phyloP scores from a whole-genome alignment of 2,888 invertebrate species.

The Muscina levida region DNA sequence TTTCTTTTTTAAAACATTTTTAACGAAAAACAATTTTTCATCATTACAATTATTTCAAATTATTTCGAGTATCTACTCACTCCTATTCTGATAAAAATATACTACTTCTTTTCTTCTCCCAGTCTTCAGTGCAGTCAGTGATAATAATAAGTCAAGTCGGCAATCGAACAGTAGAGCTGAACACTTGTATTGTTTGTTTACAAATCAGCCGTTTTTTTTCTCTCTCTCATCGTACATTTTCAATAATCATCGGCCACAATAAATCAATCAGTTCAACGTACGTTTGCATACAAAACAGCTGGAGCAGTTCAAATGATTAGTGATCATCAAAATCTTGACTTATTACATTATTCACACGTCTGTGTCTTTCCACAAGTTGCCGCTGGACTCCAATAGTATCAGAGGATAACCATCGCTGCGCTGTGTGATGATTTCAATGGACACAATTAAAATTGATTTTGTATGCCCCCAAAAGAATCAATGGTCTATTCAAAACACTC shows the following conservation, averaged over 20 bases:
- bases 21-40: slow-evolving; percentile 65
- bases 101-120: not conserved
- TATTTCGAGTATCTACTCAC: slow-evolving; percentile 11
- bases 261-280: slow-evolving; percentile 66
- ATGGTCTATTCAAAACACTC: slow-evolving; percentile 35
- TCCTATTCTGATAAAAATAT: no score
- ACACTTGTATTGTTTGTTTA: slow-evolving; percentile 42
- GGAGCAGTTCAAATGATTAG: slow-evolving; percentile 54
- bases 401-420: not conserved
- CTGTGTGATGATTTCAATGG: slow-evolving; percentile 37
- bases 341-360: slow-evolving; percentile 54
- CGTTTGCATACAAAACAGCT: not conserved
- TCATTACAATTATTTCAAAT: slow-evolving; percentile 49
- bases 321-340: slow-evolving; percentile 61
- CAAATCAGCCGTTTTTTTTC: slow-evolving; percentile 21
- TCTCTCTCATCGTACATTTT: no score
- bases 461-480: slow-evolving; percentile 58
- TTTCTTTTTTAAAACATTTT: no score
- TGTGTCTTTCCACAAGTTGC: not conserved
- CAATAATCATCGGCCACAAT: slow-evolving; percentile 58
- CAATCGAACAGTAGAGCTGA: not conserved
- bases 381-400: not conserved
- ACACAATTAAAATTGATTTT: slow-evolving; percentile 68
- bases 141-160: not conserved
- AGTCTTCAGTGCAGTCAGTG: not conserved